A percentile compares a stretch with the other conserved stretches of the same genome.
These are phyloP conservation scores for Astreopora myriophthalma DNA, from an alignment of 64 coral and sea anemone genomes.

Conservation along the genomic window DNA sequence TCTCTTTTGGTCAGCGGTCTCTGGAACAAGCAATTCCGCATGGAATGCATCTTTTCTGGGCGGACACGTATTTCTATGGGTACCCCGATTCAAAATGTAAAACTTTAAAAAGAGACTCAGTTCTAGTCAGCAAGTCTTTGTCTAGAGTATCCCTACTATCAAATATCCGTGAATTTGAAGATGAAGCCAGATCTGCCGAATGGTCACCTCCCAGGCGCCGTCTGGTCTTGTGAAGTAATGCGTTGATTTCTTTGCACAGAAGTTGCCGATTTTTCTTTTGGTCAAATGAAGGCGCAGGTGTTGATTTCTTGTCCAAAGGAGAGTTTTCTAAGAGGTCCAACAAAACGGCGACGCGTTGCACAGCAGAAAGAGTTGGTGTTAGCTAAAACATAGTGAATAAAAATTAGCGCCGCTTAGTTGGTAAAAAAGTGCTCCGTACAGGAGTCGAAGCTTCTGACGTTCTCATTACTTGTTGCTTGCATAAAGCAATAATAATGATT, in stretches of 20 bases:
- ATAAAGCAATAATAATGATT: no score
- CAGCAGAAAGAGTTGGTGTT: neutral
- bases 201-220: no score
- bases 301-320: neutral
- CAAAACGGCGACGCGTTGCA: neutral
- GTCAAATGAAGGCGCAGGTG: neutral
- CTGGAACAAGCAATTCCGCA: no score
- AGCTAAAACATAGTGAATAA: neutral
- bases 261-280: neutral
- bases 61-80: neutral
- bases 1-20: no score
- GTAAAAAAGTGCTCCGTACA: no score
- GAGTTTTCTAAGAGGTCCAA: neutral
- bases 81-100: neutral
- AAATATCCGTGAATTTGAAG: neutral
- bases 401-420: no score
- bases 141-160: neutral
- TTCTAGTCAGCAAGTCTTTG: neutral
- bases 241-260: neutral
- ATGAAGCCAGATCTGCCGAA: no score
- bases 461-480: no score
- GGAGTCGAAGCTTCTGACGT: no score
- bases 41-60: no score
- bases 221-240: neutral
- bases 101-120: neutral